These are phyloP conservation scores for Botrylloides violaceus DNA, from an alignment of 23 tunicate species.

Conservation along the genomic window DNA sequence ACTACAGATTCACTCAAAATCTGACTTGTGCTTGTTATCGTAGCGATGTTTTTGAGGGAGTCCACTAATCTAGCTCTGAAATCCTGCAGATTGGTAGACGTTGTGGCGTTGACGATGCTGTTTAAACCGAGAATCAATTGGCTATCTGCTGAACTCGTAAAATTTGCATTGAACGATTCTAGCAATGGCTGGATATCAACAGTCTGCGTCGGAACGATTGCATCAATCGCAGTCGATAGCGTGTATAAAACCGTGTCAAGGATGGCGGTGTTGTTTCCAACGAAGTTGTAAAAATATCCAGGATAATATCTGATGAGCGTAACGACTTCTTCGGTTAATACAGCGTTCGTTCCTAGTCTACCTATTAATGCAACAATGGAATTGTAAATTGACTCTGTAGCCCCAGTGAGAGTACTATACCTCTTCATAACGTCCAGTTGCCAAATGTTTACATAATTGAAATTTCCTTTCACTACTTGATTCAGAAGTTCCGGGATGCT, in stretches of 20 bases:
- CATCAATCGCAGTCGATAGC: background rate
- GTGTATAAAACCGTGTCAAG: background rate
- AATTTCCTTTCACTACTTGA: conserved; percentile 1
- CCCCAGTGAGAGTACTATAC: background rate
- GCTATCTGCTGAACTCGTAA: background rate
- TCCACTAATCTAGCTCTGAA: background rate
- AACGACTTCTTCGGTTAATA: background rate
- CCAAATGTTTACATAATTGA: conserved; percentile 9
- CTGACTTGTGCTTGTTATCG: background rate
- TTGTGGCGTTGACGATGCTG: background rate
- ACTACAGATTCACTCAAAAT: background rate
- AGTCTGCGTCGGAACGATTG: background rate
- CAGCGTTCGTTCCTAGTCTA: background rate
- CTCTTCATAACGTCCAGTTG: background rate
- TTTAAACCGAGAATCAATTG: background rate
- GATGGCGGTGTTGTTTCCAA: background rate
- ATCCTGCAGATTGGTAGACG: background rate
- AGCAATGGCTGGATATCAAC: background rate
- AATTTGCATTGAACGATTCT: background rate
- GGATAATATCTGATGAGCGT: conserved; percentile 1
- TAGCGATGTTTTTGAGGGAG: background rate
- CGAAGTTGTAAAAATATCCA: conserved; percentile 11
- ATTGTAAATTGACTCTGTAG: conserved; percentile 1
- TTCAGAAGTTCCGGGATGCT: conserved; percentile 1
- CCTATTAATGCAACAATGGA: background rate